Evolutionary conservation across 1,140 invertebrate species (phyloP).

Genomic region (Uloborus diversus): DNA sequence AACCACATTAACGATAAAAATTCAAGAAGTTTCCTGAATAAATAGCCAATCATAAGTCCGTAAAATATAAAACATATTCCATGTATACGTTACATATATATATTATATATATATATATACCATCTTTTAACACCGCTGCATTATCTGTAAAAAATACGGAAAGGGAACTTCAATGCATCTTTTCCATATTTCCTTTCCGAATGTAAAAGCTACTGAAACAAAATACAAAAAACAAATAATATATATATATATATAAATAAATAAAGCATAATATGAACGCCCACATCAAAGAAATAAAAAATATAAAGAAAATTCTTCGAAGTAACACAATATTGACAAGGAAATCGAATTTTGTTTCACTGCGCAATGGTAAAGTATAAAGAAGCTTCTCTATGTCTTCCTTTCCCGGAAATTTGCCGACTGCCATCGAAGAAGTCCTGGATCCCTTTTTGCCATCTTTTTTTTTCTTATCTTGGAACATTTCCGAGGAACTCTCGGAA

Average conservation of each 20-base stretch:
- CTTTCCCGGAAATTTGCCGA: slow-evolving; percentile 10
- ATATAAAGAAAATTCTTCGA: slow-evolving; percentile 5
- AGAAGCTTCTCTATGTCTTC: background rate
- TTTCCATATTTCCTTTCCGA: too few species aligned
- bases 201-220: too few species aligned
- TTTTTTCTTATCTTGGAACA: background rate
- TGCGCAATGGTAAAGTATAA: background rate
- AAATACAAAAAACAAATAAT: too few species aligned
- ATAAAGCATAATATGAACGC: slow-evolving; percentile 33
- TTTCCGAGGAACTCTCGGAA: background rate
- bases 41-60: too few species aligned
- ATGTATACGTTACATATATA: too few species aligned
- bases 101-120: too few species aligned
- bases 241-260: slow-evolving; percentile 43
- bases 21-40: too few species aligned
- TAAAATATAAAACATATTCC: too few species aligned
- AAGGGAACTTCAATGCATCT: too few species aligned
- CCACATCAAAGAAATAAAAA: background rate
- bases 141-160: too few species aligned
- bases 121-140: too few species aligned
- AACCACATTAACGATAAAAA: too few species aligned
- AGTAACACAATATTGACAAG: slow-evolving; percentile 36
- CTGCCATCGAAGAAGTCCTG: slow-evolving; percentile 1
- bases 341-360: slow-evolving; percentile 43
- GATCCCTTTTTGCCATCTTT: background rate